These are phyloP conservation scores for Piscicola geometra DNA, from an alignment of 2,888 invertebrate species.

Conservation along the genomic window DNA sequence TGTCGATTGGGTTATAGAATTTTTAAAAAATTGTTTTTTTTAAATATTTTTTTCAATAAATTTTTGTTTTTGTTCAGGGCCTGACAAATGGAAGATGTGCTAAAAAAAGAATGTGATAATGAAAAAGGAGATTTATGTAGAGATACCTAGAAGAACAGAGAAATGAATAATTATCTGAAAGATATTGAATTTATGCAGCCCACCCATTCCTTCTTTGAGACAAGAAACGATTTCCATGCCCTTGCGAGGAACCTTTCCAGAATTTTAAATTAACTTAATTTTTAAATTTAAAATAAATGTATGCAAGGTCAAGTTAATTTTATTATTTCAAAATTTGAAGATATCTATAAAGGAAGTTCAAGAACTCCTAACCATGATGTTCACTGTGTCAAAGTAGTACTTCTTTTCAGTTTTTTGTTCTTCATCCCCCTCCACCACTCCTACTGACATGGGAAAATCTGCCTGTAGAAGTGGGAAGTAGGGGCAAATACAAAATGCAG, in stretches of 20 bases:
- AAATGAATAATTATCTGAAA: not conserved
- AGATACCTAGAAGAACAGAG: no score
- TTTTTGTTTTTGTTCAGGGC: no score
- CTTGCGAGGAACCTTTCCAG: constrained; percentile 68
- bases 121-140: no score
- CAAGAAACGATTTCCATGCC: constrained; percentile 81
- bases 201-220: constrained; percentile 91
- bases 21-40: not conserved
- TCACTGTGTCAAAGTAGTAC: constrained; percentile 83
- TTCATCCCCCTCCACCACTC: constrained; percentile 65
- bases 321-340: no score
- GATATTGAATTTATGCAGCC: not conserved
- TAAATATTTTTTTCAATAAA: constrained; percentile 7
- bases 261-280: not conserved
- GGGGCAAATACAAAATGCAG: no score
- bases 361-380: constrained; percentile 62
- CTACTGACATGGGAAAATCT: constrained; percentile 88
- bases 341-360: no score
- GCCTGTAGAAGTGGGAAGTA: constrained; percentile 58
- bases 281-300: no score
- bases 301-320: no score
- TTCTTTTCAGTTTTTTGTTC: constrained; percentile 51
- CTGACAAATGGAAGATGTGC: no score
- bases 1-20: no score
- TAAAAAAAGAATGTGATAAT: no score